A percentile compares a stretch with the other conserved stretches of the same genome.
phyloP scores from a whole-genome alignment of 2,113 vertebrate genomes.

The Tragelaphus imberbis region DNA sequence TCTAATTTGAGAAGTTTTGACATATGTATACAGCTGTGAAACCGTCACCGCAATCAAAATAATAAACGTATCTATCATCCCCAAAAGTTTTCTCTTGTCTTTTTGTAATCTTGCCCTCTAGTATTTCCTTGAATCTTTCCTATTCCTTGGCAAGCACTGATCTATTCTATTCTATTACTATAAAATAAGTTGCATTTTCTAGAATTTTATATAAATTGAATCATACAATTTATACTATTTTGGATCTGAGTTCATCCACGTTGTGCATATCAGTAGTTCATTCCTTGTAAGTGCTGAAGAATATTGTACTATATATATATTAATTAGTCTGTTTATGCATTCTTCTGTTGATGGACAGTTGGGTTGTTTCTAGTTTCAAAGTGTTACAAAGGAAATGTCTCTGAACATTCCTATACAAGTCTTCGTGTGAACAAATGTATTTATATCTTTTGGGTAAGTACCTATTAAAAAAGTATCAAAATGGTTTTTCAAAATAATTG shows the following conservation, averaged over 20 bases:
- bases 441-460: not conserved
- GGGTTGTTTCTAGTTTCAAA: not conserved
- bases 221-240: not conserved
- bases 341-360: not conserved
- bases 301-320: not conserved
- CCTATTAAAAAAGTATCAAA: not conserved
- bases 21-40: constrained; percentile 37
- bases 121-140: not conserved
- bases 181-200: not conserved
- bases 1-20: constrained; percentile 45
- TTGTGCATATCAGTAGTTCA: not conserved
- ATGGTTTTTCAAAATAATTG: not conserved
- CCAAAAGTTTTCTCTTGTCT: not conserved
- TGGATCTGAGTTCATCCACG: not conserved
- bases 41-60: not conserved
- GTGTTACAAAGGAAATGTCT: not conserved
- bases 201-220: not conserved
- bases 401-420: not conserved
- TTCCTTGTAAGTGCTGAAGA: not conserved
- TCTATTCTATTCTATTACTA: not conserved
- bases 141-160: not conserved
- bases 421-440: not conserved
- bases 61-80: not conserved
- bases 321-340: not conserved
- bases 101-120: not conserved